Base-by-base conservation (phyloP, 2,888 invertebrate species). In the Lysandra bellargus region DNA sequence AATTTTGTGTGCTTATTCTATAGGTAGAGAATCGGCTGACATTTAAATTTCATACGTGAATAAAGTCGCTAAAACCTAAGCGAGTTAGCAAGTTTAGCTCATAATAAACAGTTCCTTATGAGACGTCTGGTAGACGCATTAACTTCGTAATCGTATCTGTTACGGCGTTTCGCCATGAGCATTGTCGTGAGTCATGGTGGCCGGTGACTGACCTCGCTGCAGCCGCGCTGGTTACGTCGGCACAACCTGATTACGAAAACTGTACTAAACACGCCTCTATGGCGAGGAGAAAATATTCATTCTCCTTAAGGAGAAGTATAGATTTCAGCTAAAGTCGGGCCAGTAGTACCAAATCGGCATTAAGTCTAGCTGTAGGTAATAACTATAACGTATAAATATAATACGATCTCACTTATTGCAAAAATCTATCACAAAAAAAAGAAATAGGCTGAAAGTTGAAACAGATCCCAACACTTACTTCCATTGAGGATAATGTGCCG, bases 131-230 rank as follows among this genome's bases (percentile, higher is more conserved):
- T 69, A 69, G 69, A 69, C 69, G 12, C 33, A 69, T 33, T 33
- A 33, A 17, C 33, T 1, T 61, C 61, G 61, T 61, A 33, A 69
- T 33, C 69, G 64, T 30, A 64, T 23, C 17, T 14, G 23, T 69
- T 69, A 69, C 33, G 33, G 33, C 33, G 69, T 69, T 33, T 69
- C 69, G 69, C 69, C 69, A 5, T 69, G 69, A 69, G 33, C 33
- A 69, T 69, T 69, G 69, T 69, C 33, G 69, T 69, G 69, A 69
- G 69, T 69, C 69, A 69, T 37, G 69, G 69, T 37, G 61, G 69
- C 69, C 69, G 69, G 69, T 69, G 33, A 69, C 69, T 69, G 69
- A 69, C 69, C 69, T 69, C 69, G 23, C 33, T 69, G 69, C 69
- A 69, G 69, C 33, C 69, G 64, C 30, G 33, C 69, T 69, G 33